Evolutionary conservation across 2,797 vertebrate genomes (phyloP), one percentile per base, ranked within the genome.

Genomic region (Hybognathus amarus): DNA sequence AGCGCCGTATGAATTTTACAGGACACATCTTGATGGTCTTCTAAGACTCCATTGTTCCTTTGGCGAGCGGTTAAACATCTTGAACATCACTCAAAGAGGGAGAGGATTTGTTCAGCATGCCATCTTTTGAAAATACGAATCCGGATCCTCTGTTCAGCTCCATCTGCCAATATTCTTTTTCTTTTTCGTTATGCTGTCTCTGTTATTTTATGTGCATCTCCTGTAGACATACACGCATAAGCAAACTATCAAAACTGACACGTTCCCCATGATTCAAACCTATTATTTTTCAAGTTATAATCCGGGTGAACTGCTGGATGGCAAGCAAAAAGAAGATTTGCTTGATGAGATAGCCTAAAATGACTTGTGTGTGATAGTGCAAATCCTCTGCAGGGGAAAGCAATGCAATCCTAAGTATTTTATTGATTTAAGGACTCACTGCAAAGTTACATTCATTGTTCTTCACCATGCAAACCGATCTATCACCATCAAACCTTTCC

Each of bases 381-480:
- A 84, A 59, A 50, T 79, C 42, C 50, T 76, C 79, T 76, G 54
- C 70, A 87, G 76, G 61, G 52, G 54, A 80, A 86, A 84, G 75
- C 61, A 86, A 79, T 76, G 75, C 75, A 75, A 79, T 45, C 61
- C 83, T 85, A 82, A 86, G 80, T 79, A 69, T 56, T 45, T 82
- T 87, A 89, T 87, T 83, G 82, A 88, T 88, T 85, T 83, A 76
- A 77, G 30, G 73, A 73, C 66, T 59, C 67, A 33, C 77, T 83
- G 84, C 84, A 88, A 85, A 85, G 75, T 85, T 89, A 85, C 70
- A 85, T 64, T 76, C 64, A 85, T 81, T 71, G 67, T 80, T 87
- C 70, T 83, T 74, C 63, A 68, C 83, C 66, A 74, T 69, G 82
- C 80, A 84, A 84, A 73, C 79, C 68, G 54, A 85, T 87, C 36